Evolutionary conservation across 2,113 vertebrate species (phyloP), one percentile per base, ranked within the genome.

Genomic region (Thalassoma bifasciatum): DNA sequence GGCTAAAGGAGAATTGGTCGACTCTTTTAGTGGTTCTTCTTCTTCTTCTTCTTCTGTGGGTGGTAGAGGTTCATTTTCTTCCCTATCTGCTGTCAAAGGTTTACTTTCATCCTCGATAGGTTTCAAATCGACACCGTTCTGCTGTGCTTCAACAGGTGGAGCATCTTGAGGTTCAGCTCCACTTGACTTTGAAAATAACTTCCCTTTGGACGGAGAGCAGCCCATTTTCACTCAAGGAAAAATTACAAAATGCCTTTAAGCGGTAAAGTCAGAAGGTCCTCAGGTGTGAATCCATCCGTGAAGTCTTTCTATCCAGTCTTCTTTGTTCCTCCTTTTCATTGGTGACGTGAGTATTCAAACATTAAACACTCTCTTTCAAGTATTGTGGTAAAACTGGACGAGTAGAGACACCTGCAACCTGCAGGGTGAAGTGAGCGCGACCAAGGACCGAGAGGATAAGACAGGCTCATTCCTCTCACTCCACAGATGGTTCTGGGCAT

Each of bases 191-290:
- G 87, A 53, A 87, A 95, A 88, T 85, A 90, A 59, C 87, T 94
- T 90, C 13, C 91, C 96, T 90, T 93, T 97, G 23, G 98, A 98
- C 46, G 97, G 96, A 52, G 97, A 93, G 58, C 96, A 98, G 19
- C 98, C 98, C 97, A 99, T 99, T 75, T 0, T 77, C 54, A 10
- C 26, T 61, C 17, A 44, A 65, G 23, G n/a, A 57, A 71, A 60
- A 2, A 1, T 44, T 4, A 77, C 70, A 90, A 76, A 83, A 62
- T 30, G 3, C 13, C 7, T 60, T 10, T 19, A 4, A 42, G 30
- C 57, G 49, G 22, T 59, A 77, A 66, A 10, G 17, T 44, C 12
- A 53, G 8, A 13, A 53, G 4, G 59, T 59, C 9, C 4, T 5
- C 42, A 68, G 37, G 8, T 37, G 34, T 66, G 58, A 71, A 70